Evolutionary conservation across 2,888 invertebrate genomes (phyloP), one percentile per base, ranked within the genome.

Genomic region (Oligia fasciuncula): DNA sequence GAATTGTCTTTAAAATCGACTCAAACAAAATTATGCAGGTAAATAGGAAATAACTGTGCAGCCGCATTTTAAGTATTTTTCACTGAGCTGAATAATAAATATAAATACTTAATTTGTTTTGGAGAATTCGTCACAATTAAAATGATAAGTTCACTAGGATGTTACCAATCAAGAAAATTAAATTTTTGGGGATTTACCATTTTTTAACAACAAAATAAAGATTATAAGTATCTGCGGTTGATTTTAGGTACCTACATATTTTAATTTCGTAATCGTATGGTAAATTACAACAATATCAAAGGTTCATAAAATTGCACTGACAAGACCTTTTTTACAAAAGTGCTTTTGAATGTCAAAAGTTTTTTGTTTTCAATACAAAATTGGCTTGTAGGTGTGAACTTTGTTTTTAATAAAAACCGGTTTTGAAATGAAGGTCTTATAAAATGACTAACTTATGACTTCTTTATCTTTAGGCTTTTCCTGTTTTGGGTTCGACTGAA

Each of bases 291-390:
- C 29, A 70, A 63, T 76, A 74, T 43, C 78, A 67, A 73, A 79
- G 54, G 19, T 49, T 75, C n/a, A n/a, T 49, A 73, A 79, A 75
- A 86, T 72, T 73, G 66, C 78, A 76, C 62, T 23, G 57, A 11
- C 9, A 46, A 49, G 43, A 80, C 74, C 70, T 77, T 86, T 81
- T 81, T 85, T n/a, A 73, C 23, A 17, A 49, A 9, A 79, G 71
- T 65, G 49, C 62, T 49, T 73, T 66, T 88, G 81, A 87, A 88
- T 87, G 81, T 83, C 78, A 83, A 76, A 71, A 43, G 77, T 72
- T 81, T 85, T 76, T 82, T 86, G 65, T 73, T 77, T 81, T 70
- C 46, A 62, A 78, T 76, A 74, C 29, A 51, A 83, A 76, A 65
- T 79, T 74, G 73, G 71, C 60, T 62, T 62, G 77, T 77, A 69